Conservation (phyloP, 2,113 vertebrate species). For the Argyrosomus japonicus region DNA sequence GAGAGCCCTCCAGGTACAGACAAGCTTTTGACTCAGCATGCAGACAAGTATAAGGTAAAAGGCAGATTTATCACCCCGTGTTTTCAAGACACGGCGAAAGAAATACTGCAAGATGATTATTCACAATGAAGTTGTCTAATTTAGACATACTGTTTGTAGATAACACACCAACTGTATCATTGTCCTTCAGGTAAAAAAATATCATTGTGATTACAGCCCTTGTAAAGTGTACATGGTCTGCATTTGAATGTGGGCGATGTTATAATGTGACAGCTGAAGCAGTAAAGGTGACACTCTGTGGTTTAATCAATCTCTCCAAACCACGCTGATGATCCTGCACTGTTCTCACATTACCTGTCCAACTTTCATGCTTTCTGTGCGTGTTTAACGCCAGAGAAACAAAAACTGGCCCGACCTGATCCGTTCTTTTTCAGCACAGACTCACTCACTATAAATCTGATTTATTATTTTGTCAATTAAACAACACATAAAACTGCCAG, state of each 20-base stretch:
- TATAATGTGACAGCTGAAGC: neutral
- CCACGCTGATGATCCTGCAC: too few relatives aligned
- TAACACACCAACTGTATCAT: neutral
- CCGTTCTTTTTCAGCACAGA: neutral
- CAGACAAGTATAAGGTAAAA: neutral
- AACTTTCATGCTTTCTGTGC: neutral
- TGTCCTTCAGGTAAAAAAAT: neutral
- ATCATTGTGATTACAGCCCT: neutral
- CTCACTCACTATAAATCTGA: neutral
- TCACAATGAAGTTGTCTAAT: neutral
- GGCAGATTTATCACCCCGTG: neutral
- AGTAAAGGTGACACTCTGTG: neutral
- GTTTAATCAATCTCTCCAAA: slow-evolving; percentile 5
- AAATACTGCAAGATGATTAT: neutral
- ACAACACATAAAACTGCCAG: neutral
- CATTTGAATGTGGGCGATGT: slow-evolving; percentile 9
- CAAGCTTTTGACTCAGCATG: slow-evolving; percentile 44
- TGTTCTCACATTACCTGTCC: too few relatives aligned
- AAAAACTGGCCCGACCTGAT: neutral
- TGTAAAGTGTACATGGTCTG: neutral
- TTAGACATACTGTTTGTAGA: neutral
- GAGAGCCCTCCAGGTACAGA: slow-evolving; percentile 31
- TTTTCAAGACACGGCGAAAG: neutral
- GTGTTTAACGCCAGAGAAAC: neutral
- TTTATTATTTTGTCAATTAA: neutral